Base-by-base conservation (phyloP, 1,140 invertebrate species). In the Melanaphis sacchari region DNA sequence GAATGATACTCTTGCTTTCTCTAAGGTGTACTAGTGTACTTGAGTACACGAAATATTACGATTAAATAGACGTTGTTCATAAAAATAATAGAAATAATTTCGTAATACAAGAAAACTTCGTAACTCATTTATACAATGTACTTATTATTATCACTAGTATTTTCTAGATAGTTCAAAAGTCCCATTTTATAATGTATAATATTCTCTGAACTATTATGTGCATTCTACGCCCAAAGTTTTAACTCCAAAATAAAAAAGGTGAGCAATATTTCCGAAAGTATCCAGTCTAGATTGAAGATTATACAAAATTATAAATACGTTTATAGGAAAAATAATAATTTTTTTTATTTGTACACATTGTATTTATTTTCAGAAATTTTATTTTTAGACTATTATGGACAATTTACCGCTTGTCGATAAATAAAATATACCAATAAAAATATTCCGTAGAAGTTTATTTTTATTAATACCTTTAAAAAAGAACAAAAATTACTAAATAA, bases 1-100 rank as follows among this genome's bases (percentile, higher is more conserved):
- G 76, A 46, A 93, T 54, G 91, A 38, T 36, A 92, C 46, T 93
- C 24, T 84, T 93, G 46, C 91, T 93, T 93, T 93, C 91, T 93
- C 91, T 93, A 49, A 31, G n/a, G 46, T 52, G 49, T 52, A n/a
- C 59, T n/a, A 66, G 31, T n/a, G 31, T 76, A n/a, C 59, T n/a
- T 31, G 31, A 15, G 31, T 76, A 76, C 59, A 76, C 59, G 81
- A 84, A 82, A 84, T 49, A 84, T 93, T 85, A 82, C 46, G 24
- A 82, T 84, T 46, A 92, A n/a, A 85, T 38, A 54, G 81, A 38
- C 49, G n/a, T 54, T 93, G 46, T 41, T 93, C 11, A 93, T 24
- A 81, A 82, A 91, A 91, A 91, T 90, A 31, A 40, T 38, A 89
- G n/a, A 89, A 22, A 89, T 89, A 38, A 54, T 89, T 89, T 54